Percentiles rank a stretch among this genome's conserved stretches.
Conservation (phyloP, 2,113 vertebrate species). For the Oreochromis aureus region DNA sequence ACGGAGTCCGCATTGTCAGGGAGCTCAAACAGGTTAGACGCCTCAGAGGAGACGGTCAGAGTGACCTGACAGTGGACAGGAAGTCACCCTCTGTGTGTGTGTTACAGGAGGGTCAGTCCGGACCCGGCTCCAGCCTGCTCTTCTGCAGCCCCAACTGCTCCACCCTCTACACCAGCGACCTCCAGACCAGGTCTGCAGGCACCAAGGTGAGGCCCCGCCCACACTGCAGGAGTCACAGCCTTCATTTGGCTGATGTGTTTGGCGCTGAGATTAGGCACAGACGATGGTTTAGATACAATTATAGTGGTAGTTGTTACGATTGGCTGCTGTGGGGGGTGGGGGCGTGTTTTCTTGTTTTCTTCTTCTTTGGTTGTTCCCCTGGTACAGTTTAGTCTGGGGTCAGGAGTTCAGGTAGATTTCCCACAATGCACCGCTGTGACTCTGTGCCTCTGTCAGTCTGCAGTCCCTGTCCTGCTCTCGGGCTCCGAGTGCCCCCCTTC, state of each 20-base stretch:
- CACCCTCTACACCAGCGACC: slow-evolving; percentile 65
- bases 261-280: background rate
- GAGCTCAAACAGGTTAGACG: slow-evolving; percentile 63
- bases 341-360: background rate
- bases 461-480: background rate
- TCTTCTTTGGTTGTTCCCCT: background rate
- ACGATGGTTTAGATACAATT: background rate
- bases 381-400: background rate
- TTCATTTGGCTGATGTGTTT: background rate
- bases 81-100: slow-evolving; percentile 9
- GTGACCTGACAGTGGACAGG: background rate
- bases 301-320: background rate
- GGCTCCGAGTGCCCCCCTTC: background rate
- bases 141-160: slow-evolving; percentile 96
- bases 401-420: background rate
- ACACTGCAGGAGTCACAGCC: background rate
- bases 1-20: slow-evolving; percentile 78
- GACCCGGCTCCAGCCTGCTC: slow-evolving; percentile 51
- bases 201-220: slow-evolving; percentile 36
- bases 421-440: background rate
- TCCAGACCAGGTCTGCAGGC: background rate
- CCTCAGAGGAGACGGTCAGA: too few relatives aligned
- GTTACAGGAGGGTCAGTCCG: slow-evolving; percentile 51
- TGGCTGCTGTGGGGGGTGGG: background rate
- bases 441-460: background rate